Evolutionary conservation across 1,140 invertebrate genomes (phyloP).

Genomic region (Hesperophylax magnus): DNA sequence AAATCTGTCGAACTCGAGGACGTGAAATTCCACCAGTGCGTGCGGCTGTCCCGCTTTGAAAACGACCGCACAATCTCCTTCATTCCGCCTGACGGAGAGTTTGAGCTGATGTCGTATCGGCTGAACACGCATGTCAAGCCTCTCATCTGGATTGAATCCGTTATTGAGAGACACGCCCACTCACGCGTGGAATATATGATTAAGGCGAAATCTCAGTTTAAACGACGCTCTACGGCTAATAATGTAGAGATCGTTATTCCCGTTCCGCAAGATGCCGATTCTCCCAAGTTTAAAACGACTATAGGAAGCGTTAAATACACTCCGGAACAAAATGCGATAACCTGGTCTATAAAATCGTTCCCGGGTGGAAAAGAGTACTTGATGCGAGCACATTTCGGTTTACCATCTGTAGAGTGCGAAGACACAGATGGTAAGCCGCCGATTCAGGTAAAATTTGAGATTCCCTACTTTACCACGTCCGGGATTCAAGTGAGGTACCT

Average conservation of each 20-base stretch:
- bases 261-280: conserved; percentile 97
- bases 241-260: conserved; percentile 99
- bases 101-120: conserved; percentile 99
- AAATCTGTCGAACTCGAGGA: conserved; percentile 99
- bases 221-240: conserved; percentile 97
- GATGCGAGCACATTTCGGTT: conserved; percentile 99
- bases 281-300: conserved; percentile 98
- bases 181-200: conserved; percentile 99
- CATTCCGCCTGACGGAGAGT: conserved; percentile 99
- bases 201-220: conserved; percentile 99
- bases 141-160: conserved; percentile 99
- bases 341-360: conserved; percentile 99
- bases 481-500: conserved; percentile 99
- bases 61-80: conserved; percentile 99
- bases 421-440: conserved; percentile 97
- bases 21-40: conserved; percentile 99
- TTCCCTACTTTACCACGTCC: conserved; percentile 99
- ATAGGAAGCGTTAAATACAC: conserved; percentile 98
- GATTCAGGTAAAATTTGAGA: conserved; percentile 99
- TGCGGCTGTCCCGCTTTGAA: conserved; percentile 96
- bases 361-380: conserved; percentile 99
- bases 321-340: conserved; percentile 97
- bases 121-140: conserved; percentile 98
- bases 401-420: conserved; percentile 96
- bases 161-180: conserved; percentile 98